Conservation (phyloP, 2,113 vertebrate species). For the Agapornis roseicollis region DNA sequence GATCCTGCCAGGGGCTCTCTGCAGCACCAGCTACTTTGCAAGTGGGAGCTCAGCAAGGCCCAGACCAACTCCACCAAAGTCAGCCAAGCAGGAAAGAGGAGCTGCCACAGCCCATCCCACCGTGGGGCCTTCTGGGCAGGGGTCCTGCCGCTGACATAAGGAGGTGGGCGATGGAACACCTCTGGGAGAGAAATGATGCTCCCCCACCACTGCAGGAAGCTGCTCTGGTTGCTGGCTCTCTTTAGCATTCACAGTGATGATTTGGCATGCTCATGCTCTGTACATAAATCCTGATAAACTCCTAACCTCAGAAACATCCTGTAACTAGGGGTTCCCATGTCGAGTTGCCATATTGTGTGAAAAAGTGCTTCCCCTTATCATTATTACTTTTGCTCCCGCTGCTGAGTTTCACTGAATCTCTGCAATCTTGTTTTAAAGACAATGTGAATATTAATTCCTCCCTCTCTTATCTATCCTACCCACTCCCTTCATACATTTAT, state of each 20-base stretch:
- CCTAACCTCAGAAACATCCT: slow-evolving; percentile 37
- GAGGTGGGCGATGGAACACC: not conserved
- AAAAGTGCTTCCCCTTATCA: slow-evolving; percentile 27
- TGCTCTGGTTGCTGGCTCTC: not conserved
- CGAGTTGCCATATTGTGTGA: not conserved
- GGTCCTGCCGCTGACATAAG: not conserved
- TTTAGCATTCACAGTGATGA: not conserved
- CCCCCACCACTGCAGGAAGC: not conserved
- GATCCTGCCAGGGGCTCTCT: not conserved
- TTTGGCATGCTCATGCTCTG: not conserved
- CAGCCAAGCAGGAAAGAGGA: not conserved
- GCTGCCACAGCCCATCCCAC: not conserved
- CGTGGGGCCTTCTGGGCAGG: not conserved
- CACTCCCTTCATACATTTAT: not conserved
- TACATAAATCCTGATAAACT: slow-evolving; percentile 50
- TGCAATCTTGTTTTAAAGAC: not conserved
- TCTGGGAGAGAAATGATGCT: not conserved
- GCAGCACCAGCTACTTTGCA: rapidly evolving
- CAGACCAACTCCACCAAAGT: rapidly evolving
- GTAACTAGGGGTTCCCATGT: not conserved
- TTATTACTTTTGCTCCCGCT: not conserved
- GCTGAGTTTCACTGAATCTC: not conserved
- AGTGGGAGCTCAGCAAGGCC: not conserved
- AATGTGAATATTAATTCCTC: not conserved
- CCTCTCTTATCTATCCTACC: not conserved